Conservation (phyloP, 2,797 vertebrate species). For the Benthosema pterotum region DNA sequence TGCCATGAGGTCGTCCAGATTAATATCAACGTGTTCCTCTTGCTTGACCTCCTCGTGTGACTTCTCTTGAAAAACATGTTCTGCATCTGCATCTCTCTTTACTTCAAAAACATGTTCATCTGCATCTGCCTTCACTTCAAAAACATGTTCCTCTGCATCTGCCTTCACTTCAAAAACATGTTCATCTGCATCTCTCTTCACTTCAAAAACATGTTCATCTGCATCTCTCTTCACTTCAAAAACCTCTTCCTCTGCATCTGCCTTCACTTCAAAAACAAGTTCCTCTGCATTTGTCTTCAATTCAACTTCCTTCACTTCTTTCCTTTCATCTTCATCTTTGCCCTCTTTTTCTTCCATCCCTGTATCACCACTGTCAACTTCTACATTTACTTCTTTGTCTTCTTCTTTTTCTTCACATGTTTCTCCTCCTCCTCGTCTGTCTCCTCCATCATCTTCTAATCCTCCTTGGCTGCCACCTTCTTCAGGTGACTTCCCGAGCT, state of each 20-base stretch:
- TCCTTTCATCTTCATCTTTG: slow-evolving; percentile 15
- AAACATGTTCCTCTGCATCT: no score
- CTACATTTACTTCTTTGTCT: slow-evolving; percentile 5
- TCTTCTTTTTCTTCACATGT: slow-evolving; percentile 7
- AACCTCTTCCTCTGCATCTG: slow-evolving; percentile 19
- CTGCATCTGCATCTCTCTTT: no score
- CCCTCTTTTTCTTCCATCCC: slow-evolving; percentile 14
- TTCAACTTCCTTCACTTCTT: background rate
- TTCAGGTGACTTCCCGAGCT: slow-evolving; percentile 35
- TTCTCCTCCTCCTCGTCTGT: background rate
- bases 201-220: slow-evolving; percentile 2
- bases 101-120: no score
- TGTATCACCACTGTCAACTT: background rate
- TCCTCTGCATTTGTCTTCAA: slow-evolving; percentile 15
- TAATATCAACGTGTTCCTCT: slow-evolving; percentile 17
- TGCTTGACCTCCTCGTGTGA: background rate
- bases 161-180: background rate
- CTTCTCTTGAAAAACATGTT: no score
- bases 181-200: slow-evolving; percentile 16
- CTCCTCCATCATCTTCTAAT: background rate
- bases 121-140: no score
- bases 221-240: slow-evolving; percentile 12
- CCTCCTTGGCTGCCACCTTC: slow-evolving; percentile 35
- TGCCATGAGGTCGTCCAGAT: slow-evolving; percentile 68
- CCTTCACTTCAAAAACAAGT: background rate